Base-by-base conservation (phyloP, 2,113 vertebrate genomes). In the Ginglymostoma cirratum region DNA sequence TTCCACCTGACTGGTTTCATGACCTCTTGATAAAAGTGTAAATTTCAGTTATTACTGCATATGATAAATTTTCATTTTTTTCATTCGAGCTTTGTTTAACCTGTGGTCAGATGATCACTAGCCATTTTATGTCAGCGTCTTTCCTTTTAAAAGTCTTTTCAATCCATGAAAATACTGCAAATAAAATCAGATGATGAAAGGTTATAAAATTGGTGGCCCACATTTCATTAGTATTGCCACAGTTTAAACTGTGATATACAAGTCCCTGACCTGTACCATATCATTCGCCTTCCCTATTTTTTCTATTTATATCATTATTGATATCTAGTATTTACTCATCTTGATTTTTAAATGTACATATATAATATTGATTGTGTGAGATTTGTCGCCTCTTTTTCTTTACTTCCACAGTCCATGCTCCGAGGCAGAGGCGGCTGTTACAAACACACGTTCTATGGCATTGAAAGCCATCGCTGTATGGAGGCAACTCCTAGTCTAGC, bases 391-490 rank as follows among this genome's bases (percentile, higher is more conserved):
- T 92, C 5, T 48, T 5, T 93, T 96, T 66, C 90, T 96, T 96
- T 96, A 65, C 10, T 83, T 80, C 52, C 42, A 66, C 38, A 99
- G 99, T 98, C 98, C 0, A 99, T 99, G 99, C 97, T 99, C 30
- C 98, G 99, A 93, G 99, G 99, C 24, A 97, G 99, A 96, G 99
- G 99, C 95, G 99, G 99, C 55, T 99, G 99, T 96, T 99, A 99
- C 97, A 99, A 99, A 86, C 99, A 99, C 97, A 99, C 98, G 0
- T 99, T 99, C 96, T 99, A 99, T 0, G 99, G 99, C 1, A 99
- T 99, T 0, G 98, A 99, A 97, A 99, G 99, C 94, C 99, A 99
- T 96, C 98, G 98, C 61, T 99, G 99, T 97, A 99, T 99, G 99
- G 99, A 99, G 97, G 98, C 98, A 23, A 99, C 99, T 0, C 99